Conservation (phyloP, 2,888 invertebrate genomes). For the Harmothoe impar region DNA sequence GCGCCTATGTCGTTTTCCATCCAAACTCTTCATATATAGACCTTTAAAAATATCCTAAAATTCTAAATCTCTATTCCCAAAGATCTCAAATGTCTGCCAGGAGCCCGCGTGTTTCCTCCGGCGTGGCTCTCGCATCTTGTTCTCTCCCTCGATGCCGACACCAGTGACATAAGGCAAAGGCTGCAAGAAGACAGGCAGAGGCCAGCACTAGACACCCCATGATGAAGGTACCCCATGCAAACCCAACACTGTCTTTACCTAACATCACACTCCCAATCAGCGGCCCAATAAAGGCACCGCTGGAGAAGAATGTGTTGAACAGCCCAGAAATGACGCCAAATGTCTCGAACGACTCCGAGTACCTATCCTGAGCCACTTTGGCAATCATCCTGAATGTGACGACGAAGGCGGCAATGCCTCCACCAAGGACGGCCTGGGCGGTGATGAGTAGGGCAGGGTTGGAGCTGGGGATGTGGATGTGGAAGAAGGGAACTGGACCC, state of each 20-base stretch:
- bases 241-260: not conserved
- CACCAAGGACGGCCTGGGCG: not conserved
- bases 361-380: not conserved
- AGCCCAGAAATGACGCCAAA: not conserved
- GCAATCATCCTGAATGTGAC: not conserved
- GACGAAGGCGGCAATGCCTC: not conserved
- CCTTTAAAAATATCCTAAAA: no score
- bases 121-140: no score
- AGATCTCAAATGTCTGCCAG: no score
- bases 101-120: no score
- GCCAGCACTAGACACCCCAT: conserved; percentile 14
- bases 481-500: not conserved
- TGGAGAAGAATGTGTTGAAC: not conserved
- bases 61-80: no score
- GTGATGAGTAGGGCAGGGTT: not conserved
- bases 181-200: not conserved
- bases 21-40: no score
- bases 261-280: not conserved
- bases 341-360: not conserved
- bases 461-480: not conserved
- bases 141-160: not conserved
- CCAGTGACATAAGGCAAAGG: not conserved
- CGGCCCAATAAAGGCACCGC: not conserved
- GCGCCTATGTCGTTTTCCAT: no score
- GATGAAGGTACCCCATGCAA: not conserved